phyloP scores from a whole-genome alignment of 2,888 invertebrate genomes.

The Cantharis flavilabris region DNA sequence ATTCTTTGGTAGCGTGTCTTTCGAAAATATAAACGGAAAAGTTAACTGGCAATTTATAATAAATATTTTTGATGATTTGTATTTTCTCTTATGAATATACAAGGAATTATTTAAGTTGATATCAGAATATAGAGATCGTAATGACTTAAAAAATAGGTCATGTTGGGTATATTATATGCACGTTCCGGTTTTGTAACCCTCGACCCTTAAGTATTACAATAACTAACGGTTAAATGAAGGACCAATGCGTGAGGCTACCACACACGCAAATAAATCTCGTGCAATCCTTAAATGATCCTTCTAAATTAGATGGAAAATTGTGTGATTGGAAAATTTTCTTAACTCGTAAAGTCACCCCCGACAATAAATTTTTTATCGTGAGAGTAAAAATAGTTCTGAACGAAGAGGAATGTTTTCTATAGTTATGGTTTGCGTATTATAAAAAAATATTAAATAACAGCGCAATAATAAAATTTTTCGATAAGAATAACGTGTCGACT shows the following conservation, averaged over 20 bases:
- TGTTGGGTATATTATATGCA: conserved; percentile 19
- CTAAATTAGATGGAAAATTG: conserved; percentile 9
- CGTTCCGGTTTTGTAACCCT: conserved; percentile 6
- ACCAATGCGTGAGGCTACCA: conserved; percentile 18
- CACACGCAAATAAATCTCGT: conserved; percentile 24
- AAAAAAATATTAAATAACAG: not conserved
- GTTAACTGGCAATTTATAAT: not conserved
- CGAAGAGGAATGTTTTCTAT: not conserved
- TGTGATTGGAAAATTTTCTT: not conserved
- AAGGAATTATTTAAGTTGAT: not conserved
- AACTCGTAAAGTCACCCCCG: not conserved
- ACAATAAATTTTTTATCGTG: not conserved
- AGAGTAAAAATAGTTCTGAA: not conserved
- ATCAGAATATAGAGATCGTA: conserved; percentile 9
- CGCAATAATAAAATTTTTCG: not conserved
- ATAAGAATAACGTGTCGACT: not conserved
- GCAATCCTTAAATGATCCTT: conserved; percentile 8
- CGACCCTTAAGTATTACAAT: not conserved
- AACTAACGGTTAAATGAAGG: not conserved
- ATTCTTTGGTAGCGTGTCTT: not conserved
- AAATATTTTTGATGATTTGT: not conserved
- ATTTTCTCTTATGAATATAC: not conserved
- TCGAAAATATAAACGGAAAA: not conserved
- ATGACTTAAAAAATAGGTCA: conserved; percentile 16
- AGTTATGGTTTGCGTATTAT: not conserved